Evolutionary conservation across 1,140 invertebrate genomes (phyloP).

Genomic region (Diabrotica undecimpunctata): DNA sequence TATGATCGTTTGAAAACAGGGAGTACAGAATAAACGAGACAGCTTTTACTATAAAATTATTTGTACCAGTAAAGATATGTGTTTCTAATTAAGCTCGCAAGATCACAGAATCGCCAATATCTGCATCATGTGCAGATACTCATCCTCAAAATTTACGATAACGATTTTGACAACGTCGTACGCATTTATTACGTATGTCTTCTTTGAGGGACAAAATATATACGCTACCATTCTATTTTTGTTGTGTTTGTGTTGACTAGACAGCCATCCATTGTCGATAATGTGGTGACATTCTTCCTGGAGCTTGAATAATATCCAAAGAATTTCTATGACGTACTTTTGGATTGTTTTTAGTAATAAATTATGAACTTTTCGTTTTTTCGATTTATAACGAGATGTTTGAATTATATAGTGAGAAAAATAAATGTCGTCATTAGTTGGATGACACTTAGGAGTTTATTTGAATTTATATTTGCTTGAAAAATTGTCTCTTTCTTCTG

Average conservation of each 20-base stretch:
- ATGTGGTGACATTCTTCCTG: neutral
- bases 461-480: neutral
- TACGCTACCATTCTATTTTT: neutral
- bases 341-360: neutral
- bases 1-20: too few relatives aligned
- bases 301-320: slow-evolving; percentile 1
- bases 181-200: too few relatives aligned
- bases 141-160: too few relatives aligned
- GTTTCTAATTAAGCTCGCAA: too few relatives aligned
- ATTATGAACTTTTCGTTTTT: neutral
- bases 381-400: neutral
- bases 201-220: too few relatives aligned
- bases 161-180: too few relatives aligned
- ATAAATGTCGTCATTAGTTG: neutral
- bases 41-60: too few relatives aligned
- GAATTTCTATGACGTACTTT: slow-evolving; percentile 1
- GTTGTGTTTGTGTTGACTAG: neutral
- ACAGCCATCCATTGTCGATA: neutral
- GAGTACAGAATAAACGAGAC: too few relatives aligned
- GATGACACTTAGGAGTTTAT: neutral
- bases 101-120: too few relatives aligned
- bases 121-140: too few relatives aligned
- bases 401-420: slow-evolving; percentile 1
- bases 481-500: too few relatives aligned
- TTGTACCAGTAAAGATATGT: too few relatives aligned